A percentile compares a stretch with the other conserved stretches of the same genome.
Conservation (phyloP, 2,888 invertebrate genomes). For the Drosophila paranaensis region DNA sequence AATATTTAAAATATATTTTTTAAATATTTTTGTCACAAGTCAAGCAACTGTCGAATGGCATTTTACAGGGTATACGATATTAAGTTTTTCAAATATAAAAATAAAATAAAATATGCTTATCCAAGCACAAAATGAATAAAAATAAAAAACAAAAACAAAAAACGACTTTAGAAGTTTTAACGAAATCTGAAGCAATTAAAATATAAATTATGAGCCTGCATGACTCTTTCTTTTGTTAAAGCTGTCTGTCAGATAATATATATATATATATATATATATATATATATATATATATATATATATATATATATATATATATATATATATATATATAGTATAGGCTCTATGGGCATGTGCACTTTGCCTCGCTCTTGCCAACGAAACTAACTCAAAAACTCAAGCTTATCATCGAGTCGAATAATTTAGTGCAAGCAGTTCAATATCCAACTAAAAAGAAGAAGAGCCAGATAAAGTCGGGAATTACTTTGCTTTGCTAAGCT, state of each 20-base stretch:
- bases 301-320: not conserved
- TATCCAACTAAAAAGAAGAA: slow-evolving; percentile 23
- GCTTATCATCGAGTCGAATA: slow-evolving; percentile 51
- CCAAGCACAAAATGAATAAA: slow-evolving; percentile 4
- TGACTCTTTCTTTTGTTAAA: slow-evolving; percentile 6
- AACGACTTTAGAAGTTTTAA: slow-evolving; percentile 1
- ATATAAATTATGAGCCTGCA: slow-evolving; percentile 34
- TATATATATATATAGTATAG: not conserved
- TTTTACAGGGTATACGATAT: slow-evolving; percentile 2
- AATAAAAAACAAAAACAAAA: not conserved
- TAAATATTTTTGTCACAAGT: not conserved
- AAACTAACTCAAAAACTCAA: slow-evolving; percentile 6
- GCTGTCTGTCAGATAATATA: not conserved
- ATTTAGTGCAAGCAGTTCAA: slow-evolving; percentile 66
- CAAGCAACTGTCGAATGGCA: not conserved
- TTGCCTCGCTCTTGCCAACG: slow-evolving; percentile 1
- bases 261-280: not conserved
- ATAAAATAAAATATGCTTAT: slow-evolving; percentile 8
- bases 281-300: not conserved
- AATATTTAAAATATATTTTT: not conserved
- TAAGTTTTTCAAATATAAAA: not conserved
- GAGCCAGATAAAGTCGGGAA: slow-evolving; percentile 21
- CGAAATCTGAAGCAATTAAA: slow-evolving; percentile 31
- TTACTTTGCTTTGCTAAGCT: slow-evolving; percentile 53
- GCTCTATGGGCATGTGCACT: slow-evolving; percentile 4